A percentile compares a stretch with the other conserved stretches of the same genome.
Evolutionary conservation across 1,140 invertebrate genomes (phyloP).

Genomic region (Euwallacea fornicatus): DNA sequence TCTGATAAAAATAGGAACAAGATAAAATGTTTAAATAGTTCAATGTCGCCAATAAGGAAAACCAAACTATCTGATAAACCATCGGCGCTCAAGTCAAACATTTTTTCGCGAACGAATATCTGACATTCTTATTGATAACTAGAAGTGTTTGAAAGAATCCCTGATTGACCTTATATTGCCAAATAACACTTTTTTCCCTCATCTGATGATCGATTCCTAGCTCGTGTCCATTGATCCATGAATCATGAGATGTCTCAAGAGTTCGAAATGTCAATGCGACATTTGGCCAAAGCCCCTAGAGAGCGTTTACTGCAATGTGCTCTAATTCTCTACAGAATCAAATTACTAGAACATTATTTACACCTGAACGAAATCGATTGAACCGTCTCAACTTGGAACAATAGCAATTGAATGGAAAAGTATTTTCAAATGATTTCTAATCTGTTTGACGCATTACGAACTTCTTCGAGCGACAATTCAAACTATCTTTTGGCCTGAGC

Average conservation of each 20-base stretch:
- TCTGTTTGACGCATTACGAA: constrained; percentile 21
- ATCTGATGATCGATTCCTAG: too few species aligned
- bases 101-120: too few species aligned
- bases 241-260: background rate
- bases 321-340: background rate
- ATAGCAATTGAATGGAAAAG: constrained; percentile 15
- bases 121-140: too few species aligned
- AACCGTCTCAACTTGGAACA: constrained; percentile 4
- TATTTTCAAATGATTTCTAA: constrained; percentile 17
- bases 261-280: background rate
- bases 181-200: too few species aligned
- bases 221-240: background rate
- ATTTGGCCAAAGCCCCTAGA: background rate
- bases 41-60: too few species aligned
- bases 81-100: too few species aligned
- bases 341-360: constrained; percentile 13
- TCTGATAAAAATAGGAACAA: too few species aligned
- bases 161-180: too few species aligned
- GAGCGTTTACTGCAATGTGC: background rate
- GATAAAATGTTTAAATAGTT: too few species aligned
- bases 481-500: constrained; percentile 13
- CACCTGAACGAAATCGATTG: constrained; percentile 21
- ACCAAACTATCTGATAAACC: too few species aligned
- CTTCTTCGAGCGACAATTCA: constrained; percentile 18
- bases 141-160: too few species aligned